Conservation (phyloP, 2,113 vertebrate species). For the Limnothrissa miodon region DNA sequence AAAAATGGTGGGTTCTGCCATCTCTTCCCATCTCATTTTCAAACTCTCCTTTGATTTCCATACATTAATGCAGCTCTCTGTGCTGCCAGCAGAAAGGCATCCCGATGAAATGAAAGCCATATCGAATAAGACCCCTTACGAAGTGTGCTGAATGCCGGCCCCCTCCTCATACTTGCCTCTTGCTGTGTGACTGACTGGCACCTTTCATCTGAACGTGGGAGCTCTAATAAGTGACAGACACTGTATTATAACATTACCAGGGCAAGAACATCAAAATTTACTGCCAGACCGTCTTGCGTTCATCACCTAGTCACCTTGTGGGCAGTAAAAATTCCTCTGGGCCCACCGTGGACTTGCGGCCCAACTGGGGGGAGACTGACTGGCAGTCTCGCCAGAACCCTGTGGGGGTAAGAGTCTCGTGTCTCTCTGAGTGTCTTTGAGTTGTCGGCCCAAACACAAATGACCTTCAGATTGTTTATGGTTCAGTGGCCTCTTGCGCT, state of each 20-base stretch:
- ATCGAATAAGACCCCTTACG: neutral
- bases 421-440: neutral
- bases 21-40: neutral
- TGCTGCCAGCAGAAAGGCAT: neutral
- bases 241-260: slow-evolving; percentile 53
- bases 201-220: slow-evolving; percentile 3
- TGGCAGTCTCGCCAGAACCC: slow-evolving; percentile 20
- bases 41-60: neutral
- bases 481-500: slow-evolving; percentile 5
- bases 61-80: slow-evolving; percentile 5
- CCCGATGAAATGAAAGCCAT: neutral
- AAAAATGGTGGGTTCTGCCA: neutral
- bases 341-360: slow-evolving; percentile 23
- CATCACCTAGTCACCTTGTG: slow-evolving; percentile 45
- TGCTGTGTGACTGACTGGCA: neutral
- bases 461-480: slow-evolving; percentile 25
- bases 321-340: slow-evolving; percentile 21
- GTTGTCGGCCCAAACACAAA: neutral
- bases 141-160: neutral
- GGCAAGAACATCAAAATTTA: slow-evolving; percentile 48
- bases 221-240: slow-evolving; percentile 42
- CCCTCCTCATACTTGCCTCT: neutral
- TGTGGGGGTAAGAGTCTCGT: neutral
- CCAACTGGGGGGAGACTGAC: neutral
- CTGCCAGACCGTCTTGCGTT: slow-evolving; percentile 43